Conservation (phyloP, 23 tunicate species). For the Halocynthia aurantium region DNA sequence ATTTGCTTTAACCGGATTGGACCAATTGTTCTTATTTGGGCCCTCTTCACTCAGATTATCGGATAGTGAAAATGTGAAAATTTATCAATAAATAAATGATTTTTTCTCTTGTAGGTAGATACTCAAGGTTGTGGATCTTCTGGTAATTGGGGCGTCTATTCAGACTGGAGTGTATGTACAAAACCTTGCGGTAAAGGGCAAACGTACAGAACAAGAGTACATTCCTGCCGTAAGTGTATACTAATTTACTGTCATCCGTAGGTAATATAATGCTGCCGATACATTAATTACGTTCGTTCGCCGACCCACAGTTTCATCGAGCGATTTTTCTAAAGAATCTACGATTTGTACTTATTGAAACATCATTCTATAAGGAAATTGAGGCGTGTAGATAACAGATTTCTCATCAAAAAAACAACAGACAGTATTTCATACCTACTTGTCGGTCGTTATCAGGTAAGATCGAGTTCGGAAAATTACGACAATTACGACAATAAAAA, state of each 20-base stretch:
- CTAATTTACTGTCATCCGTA: background rate
- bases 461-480: no score
- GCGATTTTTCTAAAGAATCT: no score
- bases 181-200: constrained; percentile 54
- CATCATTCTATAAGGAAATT: no score
- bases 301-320: no score
- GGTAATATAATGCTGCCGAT: background rate
- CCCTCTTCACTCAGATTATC: background rate
- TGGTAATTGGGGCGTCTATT: constrained; percentile 74
- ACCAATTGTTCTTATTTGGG: background rate
- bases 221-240: constrained; percentile 78
- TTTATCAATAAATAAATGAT: background rate
- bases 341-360: no score
- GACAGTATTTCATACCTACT: no score
- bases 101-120: constrained; percentile 25
- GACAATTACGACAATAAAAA: no score
- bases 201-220: constrained; percentile 54
- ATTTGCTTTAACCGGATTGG: no score
- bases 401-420: no score
- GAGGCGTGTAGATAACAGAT: no score
- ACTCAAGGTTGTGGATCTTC: constrained; percentile 49
- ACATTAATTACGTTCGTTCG: background rate
- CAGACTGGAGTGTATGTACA: constrained; percentile 62
- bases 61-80: background rate
- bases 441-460: no score